These are phyloP conservation scores for Melieria picta DNA, from an alignment of 2,888 invertebrate species.

Conservation along the genomic window DNA sequence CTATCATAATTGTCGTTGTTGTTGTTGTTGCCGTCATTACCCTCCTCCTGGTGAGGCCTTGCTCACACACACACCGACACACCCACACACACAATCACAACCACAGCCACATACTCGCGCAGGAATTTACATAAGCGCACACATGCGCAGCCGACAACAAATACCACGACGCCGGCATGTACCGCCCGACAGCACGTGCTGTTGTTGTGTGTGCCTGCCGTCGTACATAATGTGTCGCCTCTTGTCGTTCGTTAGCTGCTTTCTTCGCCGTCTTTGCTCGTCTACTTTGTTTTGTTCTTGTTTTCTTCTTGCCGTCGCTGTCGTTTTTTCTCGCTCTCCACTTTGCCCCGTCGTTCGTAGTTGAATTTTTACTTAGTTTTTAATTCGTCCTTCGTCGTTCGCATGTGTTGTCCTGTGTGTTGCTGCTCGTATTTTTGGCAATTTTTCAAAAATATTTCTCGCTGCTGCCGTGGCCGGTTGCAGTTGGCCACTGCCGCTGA, in stretches of 20 bases:
- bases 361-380: background rate
- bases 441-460: conserved; percentile 22
- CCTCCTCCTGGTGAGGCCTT: conserved; percentile 5
- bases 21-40: background rate
- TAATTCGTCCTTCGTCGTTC: background rate
- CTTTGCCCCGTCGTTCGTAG: background rate
- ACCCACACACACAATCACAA: background rate
- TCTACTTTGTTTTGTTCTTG: background rate
- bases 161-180: background rate
- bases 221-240: no score
- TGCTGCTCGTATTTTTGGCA: conserved; percentile 30
- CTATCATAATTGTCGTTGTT: background rate
- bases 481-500: conserved; percentile 25
- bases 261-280: no score
- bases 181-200: no score
- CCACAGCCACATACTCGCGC: background rate
- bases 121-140: background rate
- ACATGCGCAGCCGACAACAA: background rate
- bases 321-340: background rate
- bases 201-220: no score
- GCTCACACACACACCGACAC: background rate
- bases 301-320: conserved; percentile 7
- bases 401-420: background rate
- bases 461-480: conserved; percentile 18
- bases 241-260: no score